Base-by-base conservation (phyloP, 2,797 vertebrate genomes). In the Sebastes oblongus region DNA sequence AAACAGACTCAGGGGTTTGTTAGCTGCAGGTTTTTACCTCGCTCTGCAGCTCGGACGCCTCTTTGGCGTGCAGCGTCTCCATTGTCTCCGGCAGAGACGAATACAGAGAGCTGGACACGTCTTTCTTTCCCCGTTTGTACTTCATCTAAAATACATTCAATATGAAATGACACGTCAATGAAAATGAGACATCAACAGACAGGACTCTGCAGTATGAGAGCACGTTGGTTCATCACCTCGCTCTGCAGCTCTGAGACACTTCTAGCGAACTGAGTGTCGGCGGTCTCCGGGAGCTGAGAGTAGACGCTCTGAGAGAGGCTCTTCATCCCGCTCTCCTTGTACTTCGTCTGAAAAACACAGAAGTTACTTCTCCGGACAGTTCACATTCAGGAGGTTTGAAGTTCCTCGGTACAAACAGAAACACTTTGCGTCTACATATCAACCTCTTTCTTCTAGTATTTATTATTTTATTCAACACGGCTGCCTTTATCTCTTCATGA, bases 1-100 rank as follows among this genome's bases (percentile, higher is more conserved):
- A 42, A 42, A 14, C 13, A 42, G 39, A 42, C 39, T 14, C 39
- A 42, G 39, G 13, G 0, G 39, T 14, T 42, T 42, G 39, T 42
- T 42, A 42, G 11, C 36, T 27, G 36, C 36, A 6, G 20, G 65
- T 42, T 4, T 12, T 29, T 22, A 98, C 97, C 96, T 97, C 91
- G 62, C 97, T 98, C 92, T 96, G 97, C 83, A 97, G 95, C 8
- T 96, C 92, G 0, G 95, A 94, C 13, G 96, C 91, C 87, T 97
- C 94, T 91, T 93, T 96, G 3, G 97, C 96, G 73, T 96, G 97
- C n/a, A 94, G 96, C 9, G 95, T 98, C 72, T 98, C 97, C 73
- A 96, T 93, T 11, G 97, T 98, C 68, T 96, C 93, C 2, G 96
- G 96, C 94, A 98, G 96, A 58, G 91, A 94, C 55, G 96, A 96